phyloP scores from a whole-genome alignment of 2,113 vertebrate species.

The Rhynchopsitta pachyrhyncha region DNA sequence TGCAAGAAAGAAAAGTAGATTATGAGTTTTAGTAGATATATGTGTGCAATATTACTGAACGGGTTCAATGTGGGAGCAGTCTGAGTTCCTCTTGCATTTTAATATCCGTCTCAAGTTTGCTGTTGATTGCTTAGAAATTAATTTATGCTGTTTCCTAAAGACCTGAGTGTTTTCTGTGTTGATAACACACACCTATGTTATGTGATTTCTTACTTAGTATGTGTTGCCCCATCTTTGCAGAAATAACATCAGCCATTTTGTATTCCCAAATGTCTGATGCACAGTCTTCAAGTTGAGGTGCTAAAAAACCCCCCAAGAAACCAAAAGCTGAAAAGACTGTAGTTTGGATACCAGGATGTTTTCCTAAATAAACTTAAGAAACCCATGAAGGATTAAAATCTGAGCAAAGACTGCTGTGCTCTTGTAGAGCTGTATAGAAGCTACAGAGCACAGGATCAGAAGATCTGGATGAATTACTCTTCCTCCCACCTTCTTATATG shows the following conservation, averaged over 20 bases:
- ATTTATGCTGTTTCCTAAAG: background rate
- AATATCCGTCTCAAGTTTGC: background rate
- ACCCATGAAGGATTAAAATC: background rate
- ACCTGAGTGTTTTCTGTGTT: background rate
- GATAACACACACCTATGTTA: background rate
- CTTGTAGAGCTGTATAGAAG: background rate
- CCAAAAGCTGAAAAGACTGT: background rate
- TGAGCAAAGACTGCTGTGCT: background rate
- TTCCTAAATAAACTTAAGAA: background rate
- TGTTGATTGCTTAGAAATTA: background rate
- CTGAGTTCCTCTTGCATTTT: background rate
- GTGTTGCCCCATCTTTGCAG: background rate
- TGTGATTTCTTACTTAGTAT: background rate
- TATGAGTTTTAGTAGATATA: background rate
- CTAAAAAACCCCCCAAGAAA: background rate
- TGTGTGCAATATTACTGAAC: background rate
- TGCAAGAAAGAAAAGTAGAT: background rate
- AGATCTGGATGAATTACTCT: background rate
- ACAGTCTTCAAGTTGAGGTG: background rate
- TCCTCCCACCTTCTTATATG: background rate
- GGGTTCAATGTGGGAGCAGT: background rate
- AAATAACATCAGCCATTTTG: background rate
- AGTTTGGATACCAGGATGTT: background rate
- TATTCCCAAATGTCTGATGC: background rate
- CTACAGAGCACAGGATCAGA: background rate